Evolutionary conservation across 92 coral and sea anemone genomes (phyloP).

Genomic region (Heteractis magnifica): DNA sequence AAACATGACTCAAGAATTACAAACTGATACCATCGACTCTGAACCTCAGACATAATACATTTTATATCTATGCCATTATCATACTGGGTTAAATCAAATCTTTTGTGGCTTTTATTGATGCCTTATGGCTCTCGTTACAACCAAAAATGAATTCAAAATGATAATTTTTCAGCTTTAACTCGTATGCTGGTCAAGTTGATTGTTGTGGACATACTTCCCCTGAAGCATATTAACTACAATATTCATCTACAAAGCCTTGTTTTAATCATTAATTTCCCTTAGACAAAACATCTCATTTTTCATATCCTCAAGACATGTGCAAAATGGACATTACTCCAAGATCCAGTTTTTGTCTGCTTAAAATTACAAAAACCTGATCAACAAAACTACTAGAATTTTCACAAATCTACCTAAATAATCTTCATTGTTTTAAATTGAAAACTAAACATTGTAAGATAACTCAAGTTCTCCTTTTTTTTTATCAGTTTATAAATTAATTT

Average conservation of each 20-base stretch:
- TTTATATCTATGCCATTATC: constrained; percentile 6
- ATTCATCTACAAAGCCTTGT: constrained; percentile 6
- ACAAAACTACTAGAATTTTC: background rate
- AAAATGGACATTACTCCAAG: constrained; percentile 2
- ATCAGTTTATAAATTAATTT: background rate
- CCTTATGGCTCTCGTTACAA: background rate
- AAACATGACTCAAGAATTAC: background rate
- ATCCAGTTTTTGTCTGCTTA: background rate
- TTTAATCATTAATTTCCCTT: constrained; percentile 6
- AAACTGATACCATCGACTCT: background rate
- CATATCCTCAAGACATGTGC: constrained; percentile 10
- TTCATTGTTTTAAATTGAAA: background rate
- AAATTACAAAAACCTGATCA: background rate
- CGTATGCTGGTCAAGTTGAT: background rate
- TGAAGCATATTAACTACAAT: constrained; percentile 7
- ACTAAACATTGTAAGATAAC: background rate
- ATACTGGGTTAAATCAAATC: background rate
- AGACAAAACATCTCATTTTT: constrained; percentile 12
- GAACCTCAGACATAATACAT: background rate
- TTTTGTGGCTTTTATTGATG: constrained; percentile 9
- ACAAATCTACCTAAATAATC: background rate
- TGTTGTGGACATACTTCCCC: background rate
- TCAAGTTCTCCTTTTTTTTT: background rate
- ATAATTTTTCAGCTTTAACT: background rate
- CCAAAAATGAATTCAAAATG: background rate